These are phyloP conservation scores for Botia kubotai DNA, from an alignment of 2,797 vertebrate species.

Conservation along the genomic window DNA sequence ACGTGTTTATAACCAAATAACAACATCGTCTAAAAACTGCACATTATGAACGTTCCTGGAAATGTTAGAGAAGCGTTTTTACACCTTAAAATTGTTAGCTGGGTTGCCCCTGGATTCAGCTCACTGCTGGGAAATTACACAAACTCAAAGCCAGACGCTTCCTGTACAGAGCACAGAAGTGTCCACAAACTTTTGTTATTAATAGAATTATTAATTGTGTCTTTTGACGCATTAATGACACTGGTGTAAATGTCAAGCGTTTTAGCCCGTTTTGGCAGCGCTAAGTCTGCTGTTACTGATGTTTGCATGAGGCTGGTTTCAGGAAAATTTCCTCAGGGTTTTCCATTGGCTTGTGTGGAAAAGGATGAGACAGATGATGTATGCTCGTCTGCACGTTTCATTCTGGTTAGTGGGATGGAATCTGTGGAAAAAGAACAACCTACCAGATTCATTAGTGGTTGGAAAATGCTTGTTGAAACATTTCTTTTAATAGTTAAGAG, in stretches of 20 bases:
- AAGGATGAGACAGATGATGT: conserved; percentile 6
- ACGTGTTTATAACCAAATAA: too few species aligned
- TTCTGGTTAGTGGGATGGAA: not conserved
- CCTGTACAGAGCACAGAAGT: not conserved
- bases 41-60: too few species aligned
- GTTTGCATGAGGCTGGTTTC: conserved; percentile 4
- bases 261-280: not conserved
- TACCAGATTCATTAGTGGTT: conserved; percentile 7
- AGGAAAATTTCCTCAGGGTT: conserved; percentile 10
- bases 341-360: conserved; percentile 33
- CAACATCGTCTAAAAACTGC: too few species aligned
- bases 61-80: too few species aligned
- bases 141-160: not conserved
- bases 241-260: too few species aligned
- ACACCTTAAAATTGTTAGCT: too few species aligned
- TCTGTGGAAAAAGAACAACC: not conserved
- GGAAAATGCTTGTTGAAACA: conserved; percentile 7
- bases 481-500: not conserved
- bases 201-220: not conserved
- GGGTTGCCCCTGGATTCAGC: not conserved
- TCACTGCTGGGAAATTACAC: not conserved
- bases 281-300: not conserved
- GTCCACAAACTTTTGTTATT: not conserved
- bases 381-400: conserved; percentile 18
- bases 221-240: not conserved